Base-by-base conservation (phyloP, 2,888 invertebrate species). In the Polylopha cassiicola region DNA sequence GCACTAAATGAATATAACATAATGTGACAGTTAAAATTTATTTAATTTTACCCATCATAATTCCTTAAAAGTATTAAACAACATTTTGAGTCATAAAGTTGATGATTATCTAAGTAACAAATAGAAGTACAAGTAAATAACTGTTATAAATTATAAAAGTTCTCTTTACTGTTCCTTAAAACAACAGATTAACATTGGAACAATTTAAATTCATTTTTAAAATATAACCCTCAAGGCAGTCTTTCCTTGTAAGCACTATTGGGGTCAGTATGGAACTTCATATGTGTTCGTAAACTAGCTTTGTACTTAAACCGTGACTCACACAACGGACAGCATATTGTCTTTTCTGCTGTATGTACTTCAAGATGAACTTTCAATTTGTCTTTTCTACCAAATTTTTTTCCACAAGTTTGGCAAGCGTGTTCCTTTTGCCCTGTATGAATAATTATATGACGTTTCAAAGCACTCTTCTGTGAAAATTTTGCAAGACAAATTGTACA, bases 221-320 rank as follows among this genome's bases (percentile, higher is more conserved):
- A n/a, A n/a, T n/a, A n/a, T n/a, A n/a, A n/a, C n/a, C n/a, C n/a
- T n/a, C n/a, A n/a, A n/a, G n/a, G n/a, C n/a, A n/a, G n/a, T n/a
- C n/a, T n/a, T n/a, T n/a, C n/a, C n/a, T n/a, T n/a, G n/a, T n/a
- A n/a, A n/a, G n/a, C n/a, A n/a, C n/a, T 58, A 14, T 66, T 66
- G 13, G 67, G 63, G 21, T 75, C 65, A 0, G 58, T 53, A 46
- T 85, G 84, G 6, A 65, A 46, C 27, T 69, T 64, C 58, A 86
- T 61, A 53, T 89, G 89, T 28, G 87, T 87, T 30, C 70, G 79
- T n/a, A 88, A 65, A 60, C 81, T 87, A 23, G 79, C 76, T 14
- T 78, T 75, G 13, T 87, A 86, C 46, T 88, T 78, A 53, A 87
- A 87, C 3, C 67, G 57, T 5, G 75, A 61, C 43, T 77, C 77